phyloP scores from a whole-genome alignment of 2,888 invertebrate species.

The Callimorpha dominula region DNA sequence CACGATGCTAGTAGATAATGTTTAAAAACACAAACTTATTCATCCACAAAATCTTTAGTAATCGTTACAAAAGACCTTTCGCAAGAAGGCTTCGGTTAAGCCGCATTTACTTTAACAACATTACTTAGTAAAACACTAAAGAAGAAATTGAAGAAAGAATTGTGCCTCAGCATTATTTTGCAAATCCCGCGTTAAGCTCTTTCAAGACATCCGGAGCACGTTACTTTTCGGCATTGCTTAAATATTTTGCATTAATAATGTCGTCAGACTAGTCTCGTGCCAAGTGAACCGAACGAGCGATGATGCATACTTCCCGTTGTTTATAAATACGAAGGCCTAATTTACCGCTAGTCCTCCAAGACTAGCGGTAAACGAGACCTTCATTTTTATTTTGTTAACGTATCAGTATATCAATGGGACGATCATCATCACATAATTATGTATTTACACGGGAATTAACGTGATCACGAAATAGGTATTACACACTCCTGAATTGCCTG shows the following conservation, averaged over 20 bases:
- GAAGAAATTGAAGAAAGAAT: too few relatives aligned
- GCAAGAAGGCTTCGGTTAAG: neutral
- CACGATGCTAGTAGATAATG: too few relatives aligned
- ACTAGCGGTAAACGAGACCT: constrained; percentile 3
- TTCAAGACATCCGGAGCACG: constrained; percentile 22
- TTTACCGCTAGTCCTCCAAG: neutral
- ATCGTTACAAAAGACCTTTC: neutral
- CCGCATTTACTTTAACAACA: neutral
- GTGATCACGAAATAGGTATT: too few relatives aligned
- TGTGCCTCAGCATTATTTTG: neutral
- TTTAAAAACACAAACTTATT: neutral
- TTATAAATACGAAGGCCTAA: constrained; percentile 9
- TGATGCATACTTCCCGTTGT: constrained; percentile 50
- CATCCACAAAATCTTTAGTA: neutral
- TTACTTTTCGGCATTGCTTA: constrained; percentile 31
- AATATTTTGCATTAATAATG: constrained; percentile 45
- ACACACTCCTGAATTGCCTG: too few relatives aligned
- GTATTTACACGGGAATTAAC: too few relatives aligned
- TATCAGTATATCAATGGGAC: neutral
- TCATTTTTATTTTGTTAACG: neutral
- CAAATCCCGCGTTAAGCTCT: constrained; percentile 1
- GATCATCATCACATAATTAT: too few relatives aligned
- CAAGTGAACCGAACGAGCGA: constrained; percentile 39
- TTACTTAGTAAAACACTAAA: neutral
- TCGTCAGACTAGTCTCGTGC: constrained; percentile 28